Conservation (phyloP, 2,797 vertebrate species). For the Pitangus sulphuratus region DNA sequence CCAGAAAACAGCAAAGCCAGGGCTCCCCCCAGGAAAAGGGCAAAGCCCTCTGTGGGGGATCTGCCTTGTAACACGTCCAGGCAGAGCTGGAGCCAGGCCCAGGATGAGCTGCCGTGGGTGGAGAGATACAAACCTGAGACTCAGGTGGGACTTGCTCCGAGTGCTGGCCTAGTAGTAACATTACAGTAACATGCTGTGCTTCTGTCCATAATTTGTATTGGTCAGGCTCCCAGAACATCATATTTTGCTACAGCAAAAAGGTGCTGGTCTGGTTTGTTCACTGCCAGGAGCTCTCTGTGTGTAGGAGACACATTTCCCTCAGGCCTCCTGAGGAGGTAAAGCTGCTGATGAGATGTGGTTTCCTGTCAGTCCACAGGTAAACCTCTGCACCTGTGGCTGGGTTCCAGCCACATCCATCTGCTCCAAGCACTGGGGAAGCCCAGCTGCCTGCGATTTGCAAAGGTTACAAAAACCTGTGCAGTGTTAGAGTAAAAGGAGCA, state of each 20-base stretch:
- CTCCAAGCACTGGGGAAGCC: not conserved
- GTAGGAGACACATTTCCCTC: fast-evolving
- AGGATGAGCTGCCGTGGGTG: constrained; percentile 86
- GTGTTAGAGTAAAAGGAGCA: not conserved
- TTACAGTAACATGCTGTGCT: fast-evolving
- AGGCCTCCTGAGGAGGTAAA: not conserved
- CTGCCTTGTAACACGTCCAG: constrained; percentile 1
- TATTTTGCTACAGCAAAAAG: fast-evolving
- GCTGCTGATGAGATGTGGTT: not conserved
- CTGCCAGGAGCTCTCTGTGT: not conserved
- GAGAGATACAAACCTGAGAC: constrained; percentile 84
- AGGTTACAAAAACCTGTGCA: not conserved
- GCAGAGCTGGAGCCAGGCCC: constrained; percentile 33
- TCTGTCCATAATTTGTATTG: fast-evolving
- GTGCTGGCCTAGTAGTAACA: not conserved
- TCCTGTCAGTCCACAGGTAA: not conserved
- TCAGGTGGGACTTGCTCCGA: constrained; percentile 72
- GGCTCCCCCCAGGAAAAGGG: constrained; percentile 75
- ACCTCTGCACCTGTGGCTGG: not conserved
- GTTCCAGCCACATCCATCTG: not conserved
- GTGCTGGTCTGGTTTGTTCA: not conserved
- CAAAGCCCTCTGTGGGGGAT: constrained; percentile 15
- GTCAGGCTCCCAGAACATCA: fast-evolving
- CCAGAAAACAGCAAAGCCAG: constrained; percentile 55
- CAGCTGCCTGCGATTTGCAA: not conserved